phyloP scores from a whole-genome alignment of 2,888 invertebrate genomes.

The Noctua janthe region DNA sequence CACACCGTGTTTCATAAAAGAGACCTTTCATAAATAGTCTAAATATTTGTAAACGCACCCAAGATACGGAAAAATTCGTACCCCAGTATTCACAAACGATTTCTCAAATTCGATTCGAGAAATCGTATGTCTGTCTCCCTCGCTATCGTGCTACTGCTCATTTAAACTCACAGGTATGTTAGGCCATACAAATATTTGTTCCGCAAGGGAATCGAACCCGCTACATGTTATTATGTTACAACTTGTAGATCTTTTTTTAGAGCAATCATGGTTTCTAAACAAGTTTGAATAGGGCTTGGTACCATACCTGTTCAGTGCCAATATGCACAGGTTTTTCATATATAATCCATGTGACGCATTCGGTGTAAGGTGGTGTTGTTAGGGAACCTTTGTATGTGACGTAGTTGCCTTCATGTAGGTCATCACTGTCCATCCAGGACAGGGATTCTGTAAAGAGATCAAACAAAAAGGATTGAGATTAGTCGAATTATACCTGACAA shows the following conservation, averaged over 20 bases:
- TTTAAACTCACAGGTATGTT: no score
- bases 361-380: conserved; percentile 93
- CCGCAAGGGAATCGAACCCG: no score
- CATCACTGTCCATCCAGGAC: conserved; percentile 92
- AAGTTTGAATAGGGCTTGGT: background rate
- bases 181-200: background rate
- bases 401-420: conserved; percentile 92
- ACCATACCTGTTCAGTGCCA: conserved; percentile 91
- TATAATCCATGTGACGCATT: conserved; percentile 94
- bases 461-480: background rate
- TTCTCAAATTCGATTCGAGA: no score
- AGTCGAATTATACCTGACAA: background rate
- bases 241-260: background rate
- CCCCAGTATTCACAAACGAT: no score
- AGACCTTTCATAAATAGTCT: background rate
- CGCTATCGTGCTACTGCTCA: no score
- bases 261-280: background rate
- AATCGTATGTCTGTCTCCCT: no score
- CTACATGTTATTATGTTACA: background rate
- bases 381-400: conserved; percentile 93
- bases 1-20: background rate
- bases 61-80: no score
- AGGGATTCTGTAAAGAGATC: conserved; percentile 89
- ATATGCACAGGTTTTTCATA: conserved; percentile 93
- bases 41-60: no score